Evolutionary conservation across 2,113 vertebrate species (phyloP).

Genomic region (Tupaia chinensis): DNA sequence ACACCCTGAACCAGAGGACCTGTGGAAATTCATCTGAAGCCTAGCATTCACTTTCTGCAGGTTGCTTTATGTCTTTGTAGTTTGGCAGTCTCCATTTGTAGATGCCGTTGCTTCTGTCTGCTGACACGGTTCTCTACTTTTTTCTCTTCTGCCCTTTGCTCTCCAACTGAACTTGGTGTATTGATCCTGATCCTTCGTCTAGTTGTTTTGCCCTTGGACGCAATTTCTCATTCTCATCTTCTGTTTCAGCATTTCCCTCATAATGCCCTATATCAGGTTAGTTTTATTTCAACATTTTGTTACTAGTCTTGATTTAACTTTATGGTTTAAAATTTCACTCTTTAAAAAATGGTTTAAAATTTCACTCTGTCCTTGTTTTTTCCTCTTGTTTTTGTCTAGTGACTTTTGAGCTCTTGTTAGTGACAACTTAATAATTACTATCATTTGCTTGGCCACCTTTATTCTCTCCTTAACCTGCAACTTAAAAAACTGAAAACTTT

Average conservation of each 20-base stretch:
- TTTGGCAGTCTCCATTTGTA: too few relatives aligned
- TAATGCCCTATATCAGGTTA: not conserved
- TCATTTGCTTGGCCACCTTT: not conserved
- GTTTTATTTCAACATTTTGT: constrained; percentile 31
- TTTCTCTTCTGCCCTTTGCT: not conserved
- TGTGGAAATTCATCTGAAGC: not conserved
- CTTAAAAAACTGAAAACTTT: not conserved
- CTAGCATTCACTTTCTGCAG: not conserved
- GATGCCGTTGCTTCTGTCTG: not conserved
- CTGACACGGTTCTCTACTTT: not conserved
- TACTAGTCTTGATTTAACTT: constrained; percentile 9
- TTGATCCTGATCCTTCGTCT: not conserved
- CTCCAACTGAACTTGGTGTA: not conserved
- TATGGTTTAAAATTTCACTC: constrained; percentile 13
- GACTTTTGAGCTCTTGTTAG: not conserved
- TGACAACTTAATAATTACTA: constrained; percentile 16
- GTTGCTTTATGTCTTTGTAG: not conserved
- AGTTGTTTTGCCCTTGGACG: not conserved
- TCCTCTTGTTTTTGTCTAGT: constrained; percentile 9
- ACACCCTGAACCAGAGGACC: not conserved
- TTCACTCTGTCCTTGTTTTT: not conserved
- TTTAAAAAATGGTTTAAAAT: not conserved
- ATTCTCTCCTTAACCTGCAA: not conserved
- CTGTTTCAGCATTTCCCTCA: not conserved
- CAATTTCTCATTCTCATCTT: constrained; percentile 41